Percentiles rank a stretch among this genome's conserved stretches.
phyloP scores from a whole-genome alignment of 2,113 vertebrate species.

The Puffinus mauretanicus region DNA sequence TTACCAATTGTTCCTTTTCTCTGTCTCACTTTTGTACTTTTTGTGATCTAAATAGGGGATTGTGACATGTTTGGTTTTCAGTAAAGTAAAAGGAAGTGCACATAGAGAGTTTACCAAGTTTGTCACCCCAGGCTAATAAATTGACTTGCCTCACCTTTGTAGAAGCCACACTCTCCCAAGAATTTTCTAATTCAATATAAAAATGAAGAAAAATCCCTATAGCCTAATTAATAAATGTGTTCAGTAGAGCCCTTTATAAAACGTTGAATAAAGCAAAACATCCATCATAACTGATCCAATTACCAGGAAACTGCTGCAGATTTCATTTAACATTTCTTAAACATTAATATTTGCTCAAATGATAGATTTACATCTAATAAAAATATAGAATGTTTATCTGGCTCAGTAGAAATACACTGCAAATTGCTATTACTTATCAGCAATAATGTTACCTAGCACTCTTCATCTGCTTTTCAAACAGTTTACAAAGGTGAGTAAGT shows the following conservation, averaged over 20 bases:
- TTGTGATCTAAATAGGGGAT: conserved; percentile 22
- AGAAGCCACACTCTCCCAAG: not conserved
- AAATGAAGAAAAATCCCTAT: not conserved
- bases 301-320: not conserved
- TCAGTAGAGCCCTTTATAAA: not conserved
- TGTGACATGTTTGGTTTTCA: conserved; percentile 46
- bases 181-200: not conserved
- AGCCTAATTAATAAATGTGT: not conserved
- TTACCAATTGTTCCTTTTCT: conserved; percentile 39
- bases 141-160: not conserved
- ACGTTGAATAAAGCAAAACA: not conserved
- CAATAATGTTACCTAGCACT: not conserved
- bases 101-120: not conserved
- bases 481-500: not conserved
- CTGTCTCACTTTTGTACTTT: conserved; percentile 42
- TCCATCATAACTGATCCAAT: not conserved
- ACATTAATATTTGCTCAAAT: not conserved
- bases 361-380: not conserved
- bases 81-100: conserved; percentile 60
- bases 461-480: not conserved
- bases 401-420: not conserved
- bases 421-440: not conserved
- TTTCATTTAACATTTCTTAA: not conserved
- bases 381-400: not conserved
- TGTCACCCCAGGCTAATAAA: not conserved